These are phyloP conservation scores for Eutrigla gurnardus DNA, from an alignment of 2,797 vertebrate genomes.

Conservation along the genomic window DNA sequence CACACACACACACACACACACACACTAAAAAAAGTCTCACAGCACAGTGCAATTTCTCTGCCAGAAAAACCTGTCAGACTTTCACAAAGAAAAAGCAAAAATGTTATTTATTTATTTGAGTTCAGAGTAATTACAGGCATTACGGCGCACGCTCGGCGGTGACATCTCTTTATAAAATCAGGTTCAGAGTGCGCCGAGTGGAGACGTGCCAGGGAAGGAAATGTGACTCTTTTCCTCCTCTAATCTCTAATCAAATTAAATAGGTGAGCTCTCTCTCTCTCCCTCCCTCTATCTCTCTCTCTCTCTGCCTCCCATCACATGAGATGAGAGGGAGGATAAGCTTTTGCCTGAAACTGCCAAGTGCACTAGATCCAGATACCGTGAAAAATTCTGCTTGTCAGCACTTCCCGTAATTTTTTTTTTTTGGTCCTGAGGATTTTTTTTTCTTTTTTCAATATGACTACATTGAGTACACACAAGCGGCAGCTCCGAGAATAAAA, in stretches of 20 bases:
- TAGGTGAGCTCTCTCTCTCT: slow-evolving; percentile 71
- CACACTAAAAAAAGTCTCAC: slow-evolving; percentile 41
- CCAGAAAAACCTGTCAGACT: slow-evolving; percentile 86
- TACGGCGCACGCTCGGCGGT: slow-evolving; percentile 76
- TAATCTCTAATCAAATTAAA: slow-evolving; percentile 87
- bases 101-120: slow-evolving; percentile 87
- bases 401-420: slow-evolving; percentile 53
- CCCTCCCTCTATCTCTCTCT: slow-evolving; percentile 15
- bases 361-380: slow-evolving; percentile 59
- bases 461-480: slow-evolving; percentile 50
- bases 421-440: slow-evolving; percentile 64
- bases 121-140: slow-evolving; percentile 88
- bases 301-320: slow-evolving; percentile 48
- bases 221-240: slow-evolving; percentile 78
- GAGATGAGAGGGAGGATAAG: slow-evolving; percentile 57
- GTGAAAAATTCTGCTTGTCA: slow-evolving; percentile 70
- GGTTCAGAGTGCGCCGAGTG: slow-evolving; percentile 80
- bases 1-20: slow-evolving; percentile 61
- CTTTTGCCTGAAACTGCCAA: slow-evolving; percentile 71
- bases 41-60: slow-evolving; percentile 67
- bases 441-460: slow-evolving; percentile 52
- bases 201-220: slow-evolving; percentile 79
- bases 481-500: slow-evolving; percentile 48
- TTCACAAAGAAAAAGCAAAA: slow-evolving; percentile 81
- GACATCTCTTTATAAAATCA: slow-evolving; percentile 86